Evolutionary conservation across 2,888 invertebrate species (phyloP).

Genomic region (Nomada hirtipes): DNA sequence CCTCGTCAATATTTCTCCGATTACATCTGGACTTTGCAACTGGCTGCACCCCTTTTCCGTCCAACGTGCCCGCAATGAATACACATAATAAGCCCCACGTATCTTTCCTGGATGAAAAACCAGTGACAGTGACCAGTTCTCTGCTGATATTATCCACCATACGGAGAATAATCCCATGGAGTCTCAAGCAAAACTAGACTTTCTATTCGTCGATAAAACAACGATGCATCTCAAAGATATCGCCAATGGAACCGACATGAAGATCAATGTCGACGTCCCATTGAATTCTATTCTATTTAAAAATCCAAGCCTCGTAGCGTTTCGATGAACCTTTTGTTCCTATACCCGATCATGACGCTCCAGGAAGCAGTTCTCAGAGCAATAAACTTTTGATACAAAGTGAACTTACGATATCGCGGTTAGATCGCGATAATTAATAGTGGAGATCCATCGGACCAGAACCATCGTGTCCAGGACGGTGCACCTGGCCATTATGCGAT

Average conservation of each 20-base stretch:
- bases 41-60: too few species aligned
- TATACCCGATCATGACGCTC: neutral
- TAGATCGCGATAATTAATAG: constrained; percentile 33
- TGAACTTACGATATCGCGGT: neutral
- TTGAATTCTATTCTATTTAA: constrained; percentile 62
- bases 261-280: constrained; percentile 48
- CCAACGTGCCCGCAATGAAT: too few species aligned
- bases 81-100: too few species aligned
- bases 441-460: constrained; percentile 15
- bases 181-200: neutral
- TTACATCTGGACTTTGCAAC: too few species aligned
- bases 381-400: constrained; percentile 28
- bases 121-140: neutral
- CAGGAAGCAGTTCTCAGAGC: constrained; percentile 7
- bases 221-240: constrained; percentile 24
- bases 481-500: constrained; percentile 30
- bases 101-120: too few species aligned
- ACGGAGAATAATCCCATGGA: neutral
- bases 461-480: constrained; percentile 14
- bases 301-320: too few species aligned
- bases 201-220: neutral
- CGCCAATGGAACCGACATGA: constrained; percentile 25
- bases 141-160: neutral
- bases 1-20: too few species aligned
- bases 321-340: constrained; percentile 21